Conservation (phyloP, 2,113 vertebrate genomes). For the Cacatua alba region DNA sequence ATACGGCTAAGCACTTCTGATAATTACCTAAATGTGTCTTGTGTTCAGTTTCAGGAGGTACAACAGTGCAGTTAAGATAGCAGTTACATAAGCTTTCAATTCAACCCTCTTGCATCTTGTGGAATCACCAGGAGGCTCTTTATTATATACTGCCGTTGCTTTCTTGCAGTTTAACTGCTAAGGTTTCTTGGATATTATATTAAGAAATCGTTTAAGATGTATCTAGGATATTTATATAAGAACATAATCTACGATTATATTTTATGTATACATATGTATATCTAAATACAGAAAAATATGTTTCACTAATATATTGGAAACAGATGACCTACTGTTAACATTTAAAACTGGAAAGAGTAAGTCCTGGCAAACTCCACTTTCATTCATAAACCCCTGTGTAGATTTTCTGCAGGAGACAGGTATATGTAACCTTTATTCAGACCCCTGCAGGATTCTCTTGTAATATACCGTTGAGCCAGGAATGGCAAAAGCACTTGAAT, state of each 20-base stretch:
- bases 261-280: not conserved
- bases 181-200: not conserved
- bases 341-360: not conserved
- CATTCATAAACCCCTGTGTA: not conserved
- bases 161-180: not conserved
- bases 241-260: not conserved
- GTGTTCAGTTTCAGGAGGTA: not conserved
- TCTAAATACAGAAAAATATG: not conserved
- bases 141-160: not conserved
- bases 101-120: not conserved
- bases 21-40: not conserved
- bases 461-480: not conserved
- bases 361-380: not conserved
- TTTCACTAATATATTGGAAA: constrained; percentile 11
- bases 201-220: not conserved
- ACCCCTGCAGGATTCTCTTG: not conserved
- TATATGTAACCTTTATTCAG: not conserved
- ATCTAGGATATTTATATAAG: not conserved
- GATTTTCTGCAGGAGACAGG: not conserved
- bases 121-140: not conserved
- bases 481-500: not conserved
- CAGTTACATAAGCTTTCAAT: not conserved
- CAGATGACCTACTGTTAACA: not conserved
- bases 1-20: not conserved
- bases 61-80: not conserved